Base-by-base conservation (phyloP, 2,113 vertebrate species). In the Macquaria australasica region DNA sequence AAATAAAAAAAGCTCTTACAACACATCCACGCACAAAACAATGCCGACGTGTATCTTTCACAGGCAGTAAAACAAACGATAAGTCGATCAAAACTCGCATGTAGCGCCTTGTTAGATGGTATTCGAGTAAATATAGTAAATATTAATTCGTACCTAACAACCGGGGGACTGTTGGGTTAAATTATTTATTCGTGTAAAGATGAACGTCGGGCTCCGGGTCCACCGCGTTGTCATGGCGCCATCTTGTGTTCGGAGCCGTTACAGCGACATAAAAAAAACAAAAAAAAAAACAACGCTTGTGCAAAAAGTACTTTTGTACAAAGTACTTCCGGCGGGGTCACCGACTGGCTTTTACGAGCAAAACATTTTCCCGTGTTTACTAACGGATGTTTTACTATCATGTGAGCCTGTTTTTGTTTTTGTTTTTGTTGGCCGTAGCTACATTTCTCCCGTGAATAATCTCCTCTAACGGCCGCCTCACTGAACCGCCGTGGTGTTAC, bases 291-390 rank as follows among this genome's bases (percentile, higher is more conserved):
- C 2, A 2, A 89, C 75, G 83, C 83, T 93, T 67, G 88, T 72
- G 88, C 81, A 80, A 93, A 91, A 94, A 93, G 72, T 93, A 94
- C 83, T 92, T 94, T 90, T 91, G 87, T 82, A 93, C 63, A 83
- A 96, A 96, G 93, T 96, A 95, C 95, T 96, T 96, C 96, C 96
- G 95, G 95, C 94, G 91, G 90, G 94, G 95, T 96, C 96, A 96
- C 87, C n/a, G 83, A 86, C 41, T 73, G 84, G 82, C 87, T 85
- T 89, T 87, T 50, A 53, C 50, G 73, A 91, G 82, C 85, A 88
- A 75, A 73, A 64, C n/a, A n/a, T 66, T 71, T 83, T 28, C n/a
- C 70, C 53, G 69, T 77, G 66, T 86, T 74, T 53, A 62, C 67
- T 66, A 23, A 8, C 64, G 39, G 2, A 16, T 53, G 63, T 72